phyloP scores from a whole-genome alignment of 1,140 invertebrate genomes.

The Chironomus striatipennis region DNA sequence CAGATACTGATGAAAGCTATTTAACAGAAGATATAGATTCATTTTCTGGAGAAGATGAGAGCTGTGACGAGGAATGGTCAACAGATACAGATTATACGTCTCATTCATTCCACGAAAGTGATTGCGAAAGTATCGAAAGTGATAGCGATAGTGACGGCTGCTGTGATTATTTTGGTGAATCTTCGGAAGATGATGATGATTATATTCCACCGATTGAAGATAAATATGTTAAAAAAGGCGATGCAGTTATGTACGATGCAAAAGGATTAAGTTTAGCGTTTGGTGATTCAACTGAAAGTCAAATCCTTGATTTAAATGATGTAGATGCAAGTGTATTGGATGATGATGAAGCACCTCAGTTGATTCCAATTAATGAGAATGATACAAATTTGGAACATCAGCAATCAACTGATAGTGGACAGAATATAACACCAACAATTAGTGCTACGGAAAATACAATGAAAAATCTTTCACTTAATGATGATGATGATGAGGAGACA shows the following conservation, averaged over 20 bases:
- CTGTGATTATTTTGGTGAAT: conserved; percentile 6
- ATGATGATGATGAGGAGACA: conserved; percentile 18
- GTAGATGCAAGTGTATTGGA: neutral
- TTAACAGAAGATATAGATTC: neutral
- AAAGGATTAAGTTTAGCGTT: conserved; percentile 10
- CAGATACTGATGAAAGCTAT: neutral
- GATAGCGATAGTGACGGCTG: neutral
- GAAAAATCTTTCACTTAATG: neutral
- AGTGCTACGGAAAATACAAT: neutral
- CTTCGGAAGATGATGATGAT: conserved; percentile 26
- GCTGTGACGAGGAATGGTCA: neutral
- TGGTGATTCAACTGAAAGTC: conserved; percentile 24
- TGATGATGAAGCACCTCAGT: conserved; percentile 26
- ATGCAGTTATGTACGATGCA: neutral
- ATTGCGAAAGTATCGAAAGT: neutral
- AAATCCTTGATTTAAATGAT: conserved; percentile 21
- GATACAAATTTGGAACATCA: no score
- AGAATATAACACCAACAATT: no score
- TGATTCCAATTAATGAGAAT: conserved; percentile 28
- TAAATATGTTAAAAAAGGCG: conserved; percentile 27
- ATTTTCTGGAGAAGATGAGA: neutral
- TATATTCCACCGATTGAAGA: conserved; percentile 28
- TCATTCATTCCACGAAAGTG: neutral
- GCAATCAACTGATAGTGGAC: no score
- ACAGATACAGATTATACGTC: neutral